Evolutionary conservation across 2,888 invertebrate genomes (phyloP).

Genomic region (Brenthis ino): DNA sequence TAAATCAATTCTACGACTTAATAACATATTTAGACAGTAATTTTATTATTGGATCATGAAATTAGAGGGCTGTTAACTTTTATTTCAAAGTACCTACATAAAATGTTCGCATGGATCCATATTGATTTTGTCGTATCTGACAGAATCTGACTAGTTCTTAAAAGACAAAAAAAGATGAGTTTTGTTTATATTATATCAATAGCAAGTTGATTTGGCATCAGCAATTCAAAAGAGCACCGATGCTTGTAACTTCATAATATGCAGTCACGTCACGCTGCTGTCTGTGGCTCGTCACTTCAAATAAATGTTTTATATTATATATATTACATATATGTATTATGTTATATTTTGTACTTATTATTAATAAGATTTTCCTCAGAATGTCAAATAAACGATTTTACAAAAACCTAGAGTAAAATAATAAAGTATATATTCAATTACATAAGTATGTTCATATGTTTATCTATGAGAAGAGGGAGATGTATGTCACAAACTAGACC

Average conservation of each 20-base stretch:
- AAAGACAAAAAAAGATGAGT: no score
- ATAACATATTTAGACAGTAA: no score
- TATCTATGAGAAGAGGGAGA: no score
- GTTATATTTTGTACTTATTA: neutral
- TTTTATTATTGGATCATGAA: no score
- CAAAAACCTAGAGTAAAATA: neutral
- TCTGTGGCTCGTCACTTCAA: conserved; percentile 4
- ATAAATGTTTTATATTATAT: no score
- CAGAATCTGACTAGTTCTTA: no score
- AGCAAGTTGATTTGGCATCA: neutral
- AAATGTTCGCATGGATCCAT: no score
- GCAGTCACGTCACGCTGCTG: conserved; percentile 19
- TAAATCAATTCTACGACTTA: no score
- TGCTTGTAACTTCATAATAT: neutral
- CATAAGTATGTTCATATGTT: neutral
- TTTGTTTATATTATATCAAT: conserved; percentile 7
- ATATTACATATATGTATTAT: neutral
- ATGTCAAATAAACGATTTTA: conserved; percentile 4
- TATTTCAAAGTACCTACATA: no score
- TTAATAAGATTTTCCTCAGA: conserved; percentile 7
- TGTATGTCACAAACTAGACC: no score
- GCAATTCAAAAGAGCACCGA: neutral
- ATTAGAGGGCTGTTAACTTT: no score
- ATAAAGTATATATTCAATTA: neutral
- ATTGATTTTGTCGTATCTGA: no score